phyloP scores from a whole-genome alignment of 2,888 invertebrate species.

The Drosophila anomalata region DNA sequence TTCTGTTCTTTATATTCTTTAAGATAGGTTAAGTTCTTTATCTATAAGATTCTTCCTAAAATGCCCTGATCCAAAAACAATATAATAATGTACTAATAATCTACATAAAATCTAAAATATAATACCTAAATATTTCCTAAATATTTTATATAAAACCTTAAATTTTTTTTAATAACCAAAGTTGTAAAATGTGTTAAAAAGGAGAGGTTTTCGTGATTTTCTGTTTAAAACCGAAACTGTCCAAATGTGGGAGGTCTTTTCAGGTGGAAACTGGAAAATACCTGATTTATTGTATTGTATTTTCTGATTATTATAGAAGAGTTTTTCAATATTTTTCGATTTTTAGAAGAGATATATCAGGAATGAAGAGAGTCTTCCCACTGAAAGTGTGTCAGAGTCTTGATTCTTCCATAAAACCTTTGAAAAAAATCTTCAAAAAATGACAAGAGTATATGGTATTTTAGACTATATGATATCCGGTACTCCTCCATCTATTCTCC shows the following conservation, averaged over 20 bases:
- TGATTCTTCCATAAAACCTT: not conserved
- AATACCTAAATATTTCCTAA: not conserved
- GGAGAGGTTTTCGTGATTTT: slow-evolving; percentile 1
- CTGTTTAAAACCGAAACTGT: not conserved
- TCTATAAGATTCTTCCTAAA: no score
- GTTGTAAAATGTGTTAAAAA: not conserved
- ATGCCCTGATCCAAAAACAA: no score
- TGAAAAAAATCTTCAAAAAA: not conserved
- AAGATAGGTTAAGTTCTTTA: no score
- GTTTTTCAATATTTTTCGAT: slow-evolving; percentile 22
- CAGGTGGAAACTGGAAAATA: not conserved
- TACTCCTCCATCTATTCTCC: not conserved
- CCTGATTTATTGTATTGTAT: not conserved
- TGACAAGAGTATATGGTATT: not conserved
- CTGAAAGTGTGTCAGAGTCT: not conserved
- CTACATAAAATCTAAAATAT: no score
- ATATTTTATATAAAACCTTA: not conserved
- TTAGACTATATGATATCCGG: not conserved
- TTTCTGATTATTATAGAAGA: slow-evolving; percentile 17
- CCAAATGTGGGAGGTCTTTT: not conserved
- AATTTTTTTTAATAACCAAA: not conserved
- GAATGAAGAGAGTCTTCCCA: not conserved
- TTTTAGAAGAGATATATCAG: slow-evolving; percentile 17
- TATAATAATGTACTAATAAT: no score
- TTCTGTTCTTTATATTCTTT: no score